Evolutionary conservation across 2,797 vertebrate genomes (phyloP).

Genomic region (Phataginus tetradactyla): DNA sequence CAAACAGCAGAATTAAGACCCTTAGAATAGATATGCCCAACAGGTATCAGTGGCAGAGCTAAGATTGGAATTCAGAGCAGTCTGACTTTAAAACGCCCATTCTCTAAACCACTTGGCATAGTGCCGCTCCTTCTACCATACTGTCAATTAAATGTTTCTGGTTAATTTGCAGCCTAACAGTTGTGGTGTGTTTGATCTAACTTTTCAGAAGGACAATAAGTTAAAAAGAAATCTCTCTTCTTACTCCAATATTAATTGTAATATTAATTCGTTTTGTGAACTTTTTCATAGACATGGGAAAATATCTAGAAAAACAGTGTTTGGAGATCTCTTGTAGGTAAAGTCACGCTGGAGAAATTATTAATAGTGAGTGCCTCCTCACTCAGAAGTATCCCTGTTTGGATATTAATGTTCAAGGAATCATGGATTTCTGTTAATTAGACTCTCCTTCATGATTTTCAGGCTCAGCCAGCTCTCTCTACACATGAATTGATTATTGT

Average conservation of each 20-base stretch:
- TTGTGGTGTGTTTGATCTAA: background rate
- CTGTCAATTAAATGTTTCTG: background rate
- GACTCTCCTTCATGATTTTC: background rate
- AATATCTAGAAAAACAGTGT: background rate
- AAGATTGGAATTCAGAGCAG: background rate
- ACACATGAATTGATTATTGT: background rate
- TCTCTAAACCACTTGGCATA: background rate
- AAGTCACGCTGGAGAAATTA: background rate
- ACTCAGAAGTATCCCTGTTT: background rate
- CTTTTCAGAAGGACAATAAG: conserved; percentile 3
- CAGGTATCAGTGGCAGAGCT: background rate
- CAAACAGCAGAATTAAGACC: background rate
- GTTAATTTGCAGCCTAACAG: background rate
- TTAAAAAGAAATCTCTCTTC: background rate
- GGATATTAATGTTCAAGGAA: background rate
- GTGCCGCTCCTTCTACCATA: background rate
- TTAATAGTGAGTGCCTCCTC: background rate
- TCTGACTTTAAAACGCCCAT: background rate
- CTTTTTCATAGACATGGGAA: background rate
- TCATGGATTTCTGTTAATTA: background rate
- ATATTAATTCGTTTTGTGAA: background rate
- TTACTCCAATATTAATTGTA: background rate
- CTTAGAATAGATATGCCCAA: background rate
- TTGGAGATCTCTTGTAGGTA: background rate
- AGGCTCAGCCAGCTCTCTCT: background rate